Evolutionary conservation across 1,140 invertebrate species (phyloP), one percentile per base, ranked within the genome.

Genomic region (Macrobrachium rosenbergii): DNA sequence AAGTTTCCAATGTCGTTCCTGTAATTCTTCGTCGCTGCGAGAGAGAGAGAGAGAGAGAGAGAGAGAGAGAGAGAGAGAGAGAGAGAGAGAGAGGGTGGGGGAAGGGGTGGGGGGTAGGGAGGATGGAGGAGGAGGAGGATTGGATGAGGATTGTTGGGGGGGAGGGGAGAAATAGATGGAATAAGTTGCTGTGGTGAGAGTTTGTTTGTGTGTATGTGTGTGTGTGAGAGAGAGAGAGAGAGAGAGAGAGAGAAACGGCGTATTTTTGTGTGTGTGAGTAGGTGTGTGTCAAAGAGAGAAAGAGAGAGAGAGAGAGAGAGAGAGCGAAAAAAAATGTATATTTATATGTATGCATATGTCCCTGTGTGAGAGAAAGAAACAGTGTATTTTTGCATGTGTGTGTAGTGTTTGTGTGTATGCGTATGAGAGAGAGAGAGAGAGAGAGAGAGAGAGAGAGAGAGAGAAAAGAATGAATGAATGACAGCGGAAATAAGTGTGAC

Each of bases 401-500:
- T n/a, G n/a, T n/a, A n/a, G n/a, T n/a, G n/a, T n/a, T n/a, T n/a
- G n/a, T 7, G 7, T 72, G n/a, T 19, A 7, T 11, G 19, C 8
- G 8, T 72, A 19, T n/a, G n/a, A 72, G 67, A 12, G 67, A 72
- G 67, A 12, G 11, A 72, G 67, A 72, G 67, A 72, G 67, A 72
- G 67, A 72, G 67, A 72, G 67, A 72, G 67, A 72, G 67, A 72
- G 67, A 72, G 67, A 72, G 67, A 72, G 67, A 72, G 67, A 72
- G 67, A 72, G 67, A 72, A 69, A 28, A 69, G 67, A 72, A 10
- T 6, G 67, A 72, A 10, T 23, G 67, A 72, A 5, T 23, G 67
- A 72, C 21, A 72, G 67, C 21, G 67, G 37, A 37, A 72, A 37
- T 23, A 37, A 72, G 67, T 23, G 5, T 23, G 67, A 72, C 21